Evolutionary conservation across 1,140 invertebrate genomes (phyloP), one percentile per base, ranked within the genome.

Genomic region (Catajapyx aquilonaris): DNA sequence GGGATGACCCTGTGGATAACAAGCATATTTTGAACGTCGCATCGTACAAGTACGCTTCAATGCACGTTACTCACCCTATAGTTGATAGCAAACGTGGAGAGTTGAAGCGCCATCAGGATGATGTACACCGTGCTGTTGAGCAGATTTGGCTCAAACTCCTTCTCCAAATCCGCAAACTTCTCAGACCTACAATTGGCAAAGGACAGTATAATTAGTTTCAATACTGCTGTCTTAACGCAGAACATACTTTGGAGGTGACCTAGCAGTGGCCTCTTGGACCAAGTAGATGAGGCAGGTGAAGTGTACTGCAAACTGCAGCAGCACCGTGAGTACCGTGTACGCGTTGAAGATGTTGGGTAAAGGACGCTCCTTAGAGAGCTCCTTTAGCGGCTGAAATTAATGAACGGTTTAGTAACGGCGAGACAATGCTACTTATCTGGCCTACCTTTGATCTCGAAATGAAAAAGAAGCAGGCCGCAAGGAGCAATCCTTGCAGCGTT

Each of bases 301-400:
- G 56, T 99, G 95, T 7, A 98, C 79, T 30, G 74, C 67, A 62
- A 99, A 99, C 62, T 99, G 95, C 4, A 80, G 56, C 9, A 95
- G 59, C 18, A 99, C 94, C 9, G 95, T 98, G 35, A 88, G 60
- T 38, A 99, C 73, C 1, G 94, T 98, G 55, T 99, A 99, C 5
- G 87, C 52, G 63, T 99, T 99, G 56, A 99, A 98, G 44, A 99
- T 99, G 56, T 98, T 98, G 32, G 95, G 87, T 45, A 98, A 63
- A 16, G 95, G 95, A 34, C 93, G 69, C 53, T 94, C 73, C 52
- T 81, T 84, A 0, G 93, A 97, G 21, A 99, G 59, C 1, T 72
- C 75, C 59, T 88, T 91, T 35, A 98, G 53, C 1, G 95, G 95
- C 78, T 93, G 60, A 32, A 64, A 66, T 48, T 35, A 34, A 31